phyloP scores from a whole-genome alignment of 2,113 vertebrate species.

The Nibea albiflora region DNA sequence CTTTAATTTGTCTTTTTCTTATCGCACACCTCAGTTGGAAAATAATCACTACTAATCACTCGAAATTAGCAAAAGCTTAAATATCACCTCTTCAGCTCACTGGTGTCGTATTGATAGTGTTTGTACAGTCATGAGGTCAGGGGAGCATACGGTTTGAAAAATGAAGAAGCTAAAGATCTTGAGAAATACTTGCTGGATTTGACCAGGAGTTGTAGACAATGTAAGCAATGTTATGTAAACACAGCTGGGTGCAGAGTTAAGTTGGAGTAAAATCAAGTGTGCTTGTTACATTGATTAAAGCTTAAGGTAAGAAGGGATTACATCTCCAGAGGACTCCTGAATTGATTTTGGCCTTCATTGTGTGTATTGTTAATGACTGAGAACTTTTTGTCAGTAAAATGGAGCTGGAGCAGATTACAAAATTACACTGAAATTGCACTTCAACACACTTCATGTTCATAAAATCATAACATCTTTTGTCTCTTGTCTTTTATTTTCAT shows the following conservation, averaged over 20 bases:
- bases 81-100: neutral
- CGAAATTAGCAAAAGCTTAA: neutral
- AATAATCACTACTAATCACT: neutral
- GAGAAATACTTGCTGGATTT: neutral
- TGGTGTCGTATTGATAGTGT: neutral
- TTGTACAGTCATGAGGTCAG: neutral
- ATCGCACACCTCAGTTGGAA: neutral
- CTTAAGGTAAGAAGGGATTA: constrained; percentile 64
- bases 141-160: neutral
- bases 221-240: constrained; percentile 8
- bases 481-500: neutral
- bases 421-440: neutral
- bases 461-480: neutral
- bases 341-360: constrained; percentile 59
- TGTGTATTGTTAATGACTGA: constrained; percentile 56
- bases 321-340: constrained; percentile 57
- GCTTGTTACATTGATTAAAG: constrained; percentile 65
- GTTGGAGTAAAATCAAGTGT: constrained; percentile 17
- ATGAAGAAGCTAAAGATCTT: neutral
- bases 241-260: constrained; percentile 14
- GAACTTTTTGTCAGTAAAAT: constrained; percentile 37
- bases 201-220: neutral
- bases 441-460: too few species aligned
- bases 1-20: neutral
- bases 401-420: neutral